These are phyloP conservation scores for Chinchilla lanigera DNA, from an alignment of 2,113 vertebrate species.

Conservation along the genomic window DNA sequence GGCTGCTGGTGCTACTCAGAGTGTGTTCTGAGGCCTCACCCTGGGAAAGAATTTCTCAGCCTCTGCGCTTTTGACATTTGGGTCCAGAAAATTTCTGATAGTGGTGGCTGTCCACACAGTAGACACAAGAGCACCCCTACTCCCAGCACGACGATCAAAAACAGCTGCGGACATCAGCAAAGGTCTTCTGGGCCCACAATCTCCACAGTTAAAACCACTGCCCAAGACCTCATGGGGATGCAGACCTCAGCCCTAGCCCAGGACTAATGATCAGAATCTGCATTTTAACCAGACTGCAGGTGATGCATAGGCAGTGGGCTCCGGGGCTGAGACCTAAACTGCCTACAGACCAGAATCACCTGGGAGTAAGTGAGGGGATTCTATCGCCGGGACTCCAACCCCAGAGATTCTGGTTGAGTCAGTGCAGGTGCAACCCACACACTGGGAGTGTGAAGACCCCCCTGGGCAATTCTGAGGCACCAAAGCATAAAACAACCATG, in stretches of 20 bases:
- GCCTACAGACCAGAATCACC: fast-evolving
- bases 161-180: neutral
- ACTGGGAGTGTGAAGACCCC: neutral
- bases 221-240: neutral
- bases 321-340: neutral
- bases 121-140: neutral
- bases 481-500: neutral
- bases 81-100: neutral
- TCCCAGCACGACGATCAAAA: neutral
- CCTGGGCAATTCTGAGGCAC: neutral
- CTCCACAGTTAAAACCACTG: neutral
- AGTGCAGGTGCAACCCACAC: neutral
- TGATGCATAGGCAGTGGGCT: neutral
- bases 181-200: neutral
- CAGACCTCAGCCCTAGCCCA: neutral
- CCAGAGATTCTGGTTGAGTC: neutral
- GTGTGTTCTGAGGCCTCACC: neutral
- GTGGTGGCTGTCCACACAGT: neutral
- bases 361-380: neutral
- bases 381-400: neutral
- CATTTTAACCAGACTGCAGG: neutral
- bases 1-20: neutral
- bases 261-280: neutral
- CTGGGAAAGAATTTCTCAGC: neutral
- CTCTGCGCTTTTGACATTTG: neutral